Evolutionary conservation across 2,113 vertebrate species (phyloP).

Genomic region (Calidris pugnax): DNA sequence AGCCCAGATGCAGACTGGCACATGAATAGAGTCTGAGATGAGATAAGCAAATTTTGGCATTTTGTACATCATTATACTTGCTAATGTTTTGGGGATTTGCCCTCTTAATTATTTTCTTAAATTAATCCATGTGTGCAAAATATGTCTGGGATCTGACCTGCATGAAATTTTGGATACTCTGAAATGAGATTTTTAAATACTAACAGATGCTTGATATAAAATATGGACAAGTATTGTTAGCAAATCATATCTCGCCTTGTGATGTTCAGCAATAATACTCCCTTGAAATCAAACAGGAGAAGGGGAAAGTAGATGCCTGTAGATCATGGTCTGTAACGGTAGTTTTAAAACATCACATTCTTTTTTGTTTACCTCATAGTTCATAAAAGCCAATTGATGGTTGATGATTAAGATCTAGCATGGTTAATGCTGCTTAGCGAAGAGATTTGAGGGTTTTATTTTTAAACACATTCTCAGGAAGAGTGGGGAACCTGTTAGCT

Average conservation of each 20-base stretch:
- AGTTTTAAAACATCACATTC: neutral
- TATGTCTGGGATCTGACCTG: neutral
- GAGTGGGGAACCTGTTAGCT: neutral
- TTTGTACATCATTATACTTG: neutral
- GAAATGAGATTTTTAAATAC: neutral
- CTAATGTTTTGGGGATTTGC: neutral
- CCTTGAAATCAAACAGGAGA: neutral
- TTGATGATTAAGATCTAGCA: neutral
- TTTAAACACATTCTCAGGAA: neutral
- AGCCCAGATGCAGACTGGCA: neutral
- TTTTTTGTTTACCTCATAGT: neutral
- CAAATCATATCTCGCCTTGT: neutral
- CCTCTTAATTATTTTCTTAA: neutral
- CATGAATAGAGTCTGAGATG: neutral
- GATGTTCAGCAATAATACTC: neutral
- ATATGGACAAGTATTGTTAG: neutral
- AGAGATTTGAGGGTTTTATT: neutral
- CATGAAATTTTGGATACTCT: neutral
- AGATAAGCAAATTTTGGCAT: neutral
- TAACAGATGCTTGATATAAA: neutral
- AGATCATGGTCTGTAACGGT: neutral
- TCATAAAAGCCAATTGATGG: neutral
- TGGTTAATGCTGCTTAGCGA: neutral
- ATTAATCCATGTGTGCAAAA: neutral
- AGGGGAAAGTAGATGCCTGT: neutral